phyloP scores from a whole-genome alignment of 2,113 vertebrate genomes.

The Rattus norvegicus region DNA sequence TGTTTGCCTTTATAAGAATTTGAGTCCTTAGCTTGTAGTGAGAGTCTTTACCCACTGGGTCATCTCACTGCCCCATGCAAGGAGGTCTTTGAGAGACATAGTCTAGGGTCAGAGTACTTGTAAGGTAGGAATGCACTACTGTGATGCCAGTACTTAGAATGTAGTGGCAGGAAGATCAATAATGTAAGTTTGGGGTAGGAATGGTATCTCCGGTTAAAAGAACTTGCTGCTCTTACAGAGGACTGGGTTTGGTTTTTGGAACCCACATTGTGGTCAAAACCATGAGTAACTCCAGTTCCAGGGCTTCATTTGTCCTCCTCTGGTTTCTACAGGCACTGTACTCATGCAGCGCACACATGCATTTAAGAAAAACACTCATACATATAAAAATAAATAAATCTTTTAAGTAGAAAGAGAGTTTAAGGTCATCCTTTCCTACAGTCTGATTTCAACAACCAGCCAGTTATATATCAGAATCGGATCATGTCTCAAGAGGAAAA shows the following conservation, averaged over 20 bases:
- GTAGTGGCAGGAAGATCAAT: neutral
- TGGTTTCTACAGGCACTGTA: neutral
- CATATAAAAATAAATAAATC: neutral
- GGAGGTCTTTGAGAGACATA: neutral
- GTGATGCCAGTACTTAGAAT: neutral
- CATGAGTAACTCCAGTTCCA: neutral
- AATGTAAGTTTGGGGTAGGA: neutral
- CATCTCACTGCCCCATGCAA: neutral
- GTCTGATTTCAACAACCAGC: neutral
- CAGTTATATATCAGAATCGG: neutral
- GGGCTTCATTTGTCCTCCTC: neutral
- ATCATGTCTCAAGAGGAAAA: neutral
- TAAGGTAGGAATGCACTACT: neutral
- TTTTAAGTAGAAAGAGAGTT: neutral
- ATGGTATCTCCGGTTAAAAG: neutral
- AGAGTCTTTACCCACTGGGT: neutral
- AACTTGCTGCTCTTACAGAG: neutral
- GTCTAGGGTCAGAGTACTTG: neutral
- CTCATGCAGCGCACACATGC: neutral
- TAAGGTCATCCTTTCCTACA: neutral
- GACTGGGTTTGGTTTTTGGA: neutral
- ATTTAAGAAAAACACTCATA: neutral
- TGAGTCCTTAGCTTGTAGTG: neutral
- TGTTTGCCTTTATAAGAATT: neutral
- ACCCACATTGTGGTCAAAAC: neutral